Conservation (phyloP, 64 coral and sea anemone species). For the Porites australiensis region DNA sequence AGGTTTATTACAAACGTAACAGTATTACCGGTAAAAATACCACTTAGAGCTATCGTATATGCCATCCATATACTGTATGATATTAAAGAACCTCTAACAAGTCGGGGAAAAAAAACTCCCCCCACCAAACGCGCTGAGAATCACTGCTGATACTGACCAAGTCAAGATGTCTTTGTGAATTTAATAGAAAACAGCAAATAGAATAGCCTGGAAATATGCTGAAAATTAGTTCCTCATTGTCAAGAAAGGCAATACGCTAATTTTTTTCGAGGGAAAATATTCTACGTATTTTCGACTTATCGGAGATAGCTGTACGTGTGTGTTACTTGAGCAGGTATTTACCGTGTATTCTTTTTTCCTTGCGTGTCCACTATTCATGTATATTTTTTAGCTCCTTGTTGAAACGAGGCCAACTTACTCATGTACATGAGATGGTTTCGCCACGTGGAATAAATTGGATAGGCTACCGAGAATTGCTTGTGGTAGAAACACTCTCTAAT, state of each 20-base stretch:
- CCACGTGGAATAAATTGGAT: conserved; percentile 2
- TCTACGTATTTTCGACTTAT: neutral
- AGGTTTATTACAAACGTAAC: too few relatives aligned
- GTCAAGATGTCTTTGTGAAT: too few relatives aligned
- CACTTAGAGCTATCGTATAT: too few relatives aligned
- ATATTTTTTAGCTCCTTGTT: neutral
- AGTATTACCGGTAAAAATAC: too few relatives aligned
- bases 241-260: conserved; percentile 1
- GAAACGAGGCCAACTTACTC: neutral
- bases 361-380: neutral
- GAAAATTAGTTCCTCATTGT: neutral
- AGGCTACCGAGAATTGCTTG: neutral
- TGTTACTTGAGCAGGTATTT: neutral
- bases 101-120: too few relatives aligned
- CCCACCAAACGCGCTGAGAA: too few relatives aligned
- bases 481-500: too few relatives aligned
- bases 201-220: neutral
- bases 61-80: too few relatives aligned
- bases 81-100: too few relatives aligned
- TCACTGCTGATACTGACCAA: too few relatives aligned
- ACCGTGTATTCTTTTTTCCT: neutral
- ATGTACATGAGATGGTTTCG: neutral
- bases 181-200: too few relatives aligned
- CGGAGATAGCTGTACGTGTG: neutral
- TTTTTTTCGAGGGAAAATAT: conserved; percentile 18